A percentile compares a stretch with the other conserved stretches of the same genome.
phyloP scores from a whole-genome alignment of 2,888 invertebrate genomes.

The Silvanus unidentatus region DNA sequence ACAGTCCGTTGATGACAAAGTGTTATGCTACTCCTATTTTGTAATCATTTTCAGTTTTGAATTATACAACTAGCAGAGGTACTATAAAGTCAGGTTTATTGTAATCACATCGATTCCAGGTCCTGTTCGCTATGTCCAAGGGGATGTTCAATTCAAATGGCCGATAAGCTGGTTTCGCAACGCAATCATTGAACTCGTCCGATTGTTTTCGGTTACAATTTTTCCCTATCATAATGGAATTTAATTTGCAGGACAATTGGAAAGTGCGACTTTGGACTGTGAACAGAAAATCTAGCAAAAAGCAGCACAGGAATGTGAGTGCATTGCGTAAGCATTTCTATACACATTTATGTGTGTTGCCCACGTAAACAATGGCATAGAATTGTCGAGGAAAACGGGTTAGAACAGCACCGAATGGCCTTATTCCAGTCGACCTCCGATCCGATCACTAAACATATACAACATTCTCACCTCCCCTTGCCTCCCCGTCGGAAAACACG shows the following conservation, averaged over 20 bases:
- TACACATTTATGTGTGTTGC: slow-evolving; percentile 32
- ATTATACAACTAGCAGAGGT: slow-evolving; percentile 1
- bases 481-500: slow-evolving; percentile 16
- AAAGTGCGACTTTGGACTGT: no score
- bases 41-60: slow-evolving; percentile 3
- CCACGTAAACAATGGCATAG: slow-evolving; percentile 44
- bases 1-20: neutral
- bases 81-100: neutral
- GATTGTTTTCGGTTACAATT: slow-evolving; percentile 8
- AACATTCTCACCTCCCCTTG: slow-evolving; percentile 8
- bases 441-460: slow-evolving; percentile 33
- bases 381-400: slow-evolving; percentile 45
- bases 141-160: no score
- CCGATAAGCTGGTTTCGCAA: no score
- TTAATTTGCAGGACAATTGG: no score
- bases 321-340: slow-evolving; percentile 37
- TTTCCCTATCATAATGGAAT: no score
- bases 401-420: slow-evolving; percentile 39
- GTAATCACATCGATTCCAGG: neutral
- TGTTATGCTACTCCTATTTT: neutral
- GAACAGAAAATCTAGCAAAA: slow-evolving; percentile 17
- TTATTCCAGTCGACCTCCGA: slow-evolving; percentile 44
- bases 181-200: no score
- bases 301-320: slow-evolving; percentile 36
- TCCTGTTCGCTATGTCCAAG: no score